These are phyloP conservation scores for Dendrolimus punctatus DNA, from an alignment of 1,140 invertebrate genomes.

Conservation along the genomic window DNA sequence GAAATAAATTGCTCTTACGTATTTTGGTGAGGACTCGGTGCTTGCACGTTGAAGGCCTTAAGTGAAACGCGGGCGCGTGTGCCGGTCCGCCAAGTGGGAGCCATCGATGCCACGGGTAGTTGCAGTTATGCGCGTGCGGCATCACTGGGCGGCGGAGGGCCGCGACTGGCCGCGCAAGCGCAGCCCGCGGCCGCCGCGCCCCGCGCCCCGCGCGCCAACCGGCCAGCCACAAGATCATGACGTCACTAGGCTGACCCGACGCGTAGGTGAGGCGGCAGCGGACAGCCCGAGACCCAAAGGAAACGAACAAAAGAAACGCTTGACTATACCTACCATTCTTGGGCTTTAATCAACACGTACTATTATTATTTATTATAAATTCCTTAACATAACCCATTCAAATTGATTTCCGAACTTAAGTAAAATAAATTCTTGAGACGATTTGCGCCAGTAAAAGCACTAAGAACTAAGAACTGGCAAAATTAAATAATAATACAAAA, in stretches of 20 bases:
- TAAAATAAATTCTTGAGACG: too few relatives aligned
- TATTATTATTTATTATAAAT: too few relatives aligned
- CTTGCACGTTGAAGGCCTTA: constrained; percentile 11
- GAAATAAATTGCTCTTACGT: too few relatives aligned
- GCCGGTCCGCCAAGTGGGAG: constrained; percentile 16
- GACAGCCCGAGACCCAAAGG: too few relatives aligned
- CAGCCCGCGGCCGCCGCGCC: constrained; percentile 21
- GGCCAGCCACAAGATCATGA: neutral
- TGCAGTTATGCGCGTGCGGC: constrained; percentile 34
- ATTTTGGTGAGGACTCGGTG: neutral
- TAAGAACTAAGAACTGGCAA: too few relatives aligned
- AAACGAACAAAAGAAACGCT: too few relatives aligned
- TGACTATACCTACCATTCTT: too few relatives aligned
- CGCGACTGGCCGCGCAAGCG: constrained; percentile 42
- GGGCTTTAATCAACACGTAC: too few relatives aligned
- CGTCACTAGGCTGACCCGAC: neutral
- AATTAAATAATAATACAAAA: too few relatives aligned
- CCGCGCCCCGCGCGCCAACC: constrained; percentile 23
- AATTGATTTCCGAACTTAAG: too few relatives aligned
- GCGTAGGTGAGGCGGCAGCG: neutral
- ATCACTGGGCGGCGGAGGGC: constrained; percentile 42
- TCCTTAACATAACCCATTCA: too few relatives aligned
- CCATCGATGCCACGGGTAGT: constrained; percentile 27
- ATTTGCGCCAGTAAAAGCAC: too few relatives aligned
- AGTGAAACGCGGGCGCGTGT: constrained; percentile 13